phyloP scores from a whole-genome alignment of 2,888 invertebrate species.

The Cephus pulcher region DNA sequence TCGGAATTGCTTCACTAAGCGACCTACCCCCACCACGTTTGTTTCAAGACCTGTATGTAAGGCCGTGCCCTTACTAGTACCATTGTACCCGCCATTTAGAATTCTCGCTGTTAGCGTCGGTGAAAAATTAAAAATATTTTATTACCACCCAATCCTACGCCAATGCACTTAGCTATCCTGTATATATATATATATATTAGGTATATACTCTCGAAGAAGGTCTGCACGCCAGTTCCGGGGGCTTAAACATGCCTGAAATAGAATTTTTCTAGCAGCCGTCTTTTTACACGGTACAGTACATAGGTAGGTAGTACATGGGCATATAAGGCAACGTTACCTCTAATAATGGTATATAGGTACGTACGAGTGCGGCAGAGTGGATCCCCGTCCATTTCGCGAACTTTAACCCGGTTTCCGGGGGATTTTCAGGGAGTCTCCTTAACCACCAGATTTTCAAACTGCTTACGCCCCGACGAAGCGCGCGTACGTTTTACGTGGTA shows the following conservation, averaged over 20 bases:
- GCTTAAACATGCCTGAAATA: not conserved
- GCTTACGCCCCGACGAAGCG: not conserved
- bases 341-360: not conserved
- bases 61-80: not conserved
- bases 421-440: not conserved
- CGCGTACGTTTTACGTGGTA: not conserved
- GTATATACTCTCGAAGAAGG: not conserved
- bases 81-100: not conserved
- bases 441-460: not conserved
- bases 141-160: not conserved
- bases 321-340: not conserved
- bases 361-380: not conserved
- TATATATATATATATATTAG: not conserved
- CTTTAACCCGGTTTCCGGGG: conserved; percentile 35
- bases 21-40: too few species aligned
- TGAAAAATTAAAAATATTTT: not conserved
- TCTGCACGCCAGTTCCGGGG: not conserved
- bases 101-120: not conserved
- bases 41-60: too few species aligned
- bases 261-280: not conserved
- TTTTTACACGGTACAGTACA: not conserved
- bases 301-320: not conserved
- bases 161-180: not conserved
- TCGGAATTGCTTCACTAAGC: too few species aligned
- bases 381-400: not conserved